phyloP scores from a whole-genome alignment of 1,140 invertebrate species.

The Pseudomyrmex dendroicus region DNA sequence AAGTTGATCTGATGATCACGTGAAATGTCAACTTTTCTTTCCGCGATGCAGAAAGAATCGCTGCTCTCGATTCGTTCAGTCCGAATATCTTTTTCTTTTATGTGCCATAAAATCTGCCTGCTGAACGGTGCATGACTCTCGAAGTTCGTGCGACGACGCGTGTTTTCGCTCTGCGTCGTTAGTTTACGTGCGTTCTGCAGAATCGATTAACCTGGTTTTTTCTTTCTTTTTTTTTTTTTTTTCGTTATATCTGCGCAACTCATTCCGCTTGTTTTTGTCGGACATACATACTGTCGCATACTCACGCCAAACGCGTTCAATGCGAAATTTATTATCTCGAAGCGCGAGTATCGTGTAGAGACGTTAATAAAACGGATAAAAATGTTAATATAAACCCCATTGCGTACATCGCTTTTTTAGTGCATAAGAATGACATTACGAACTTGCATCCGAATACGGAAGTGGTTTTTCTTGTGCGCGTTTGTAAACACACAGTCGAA shows the following conservation, averaged over 20 bases:
- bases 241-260: slow-evolving; percentile 34
- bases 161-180: slow-evolving; percentile 4
- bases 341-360: too few species aligned
- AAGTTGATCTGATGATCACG: slow-evolving; percentile 4
- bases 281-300: not conserved
- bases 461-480: too few species aligned
- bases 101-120: slow-evolving; percentile 48
- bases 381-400: too few species aligned
- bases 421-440: too few species aligned
- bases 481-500: not conserved
- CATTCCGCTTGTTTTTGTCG: slow-evolving; percentile 39
- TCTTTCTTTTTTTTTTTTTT: not conserved
- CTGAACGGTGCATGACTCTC: slow-evolving; percentile 44
- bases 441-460: too few species aligned
- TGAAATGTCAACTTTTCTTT: not conserved
- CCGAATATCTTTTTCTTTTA: slow-evolving; percentile 40
- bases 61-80: slow-evolving; percentile 10
- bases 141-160: slow-evolving; percentile 16
- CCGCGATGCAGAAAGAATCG: not conserved
- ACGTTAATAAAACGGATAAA: not conserved
- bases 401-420: too few species aligned
- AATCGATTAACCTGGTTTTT: slow-evolving; percentile 6
- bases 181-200: slow-evolving; percentile 17
- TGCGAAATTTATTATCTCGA: not conserved
- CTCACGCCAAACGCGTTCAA: slow-evolving; percentile 9